Base-by-base conservation (phyloP, 2,113 vertebrate genomes). In the Grallaria varia region DNA sequence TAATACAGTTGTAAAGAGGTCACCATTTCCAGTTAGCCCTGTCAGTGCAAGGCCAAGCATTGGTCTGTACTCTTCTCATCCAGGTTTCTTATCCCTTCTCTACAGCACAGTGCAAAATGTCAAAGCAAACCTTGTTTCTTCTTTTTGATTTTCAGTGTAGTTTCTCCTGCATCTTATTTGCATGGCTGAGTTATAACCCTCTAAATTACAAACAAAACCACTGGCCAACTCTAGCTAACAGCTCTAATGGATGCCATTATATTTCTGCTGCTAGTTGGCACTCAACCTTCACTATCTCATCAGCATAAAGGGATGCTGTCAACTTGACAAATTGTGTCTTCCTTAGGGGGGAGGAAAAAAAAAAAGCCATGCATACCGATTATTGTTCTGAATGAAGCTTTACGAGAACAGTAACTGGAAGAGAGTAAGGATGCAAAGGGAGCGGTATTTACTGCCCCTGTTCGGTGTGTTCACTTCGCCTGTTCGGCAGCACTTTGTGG, bases 231-330 rank as follows among this genome's bases (percentile, higher is more conserved):
- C 84, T 42, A 82, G 89, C 84, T 94, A 84, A 93, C 93, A 90
- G 82, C 83, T 85, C 92, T 95, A 95, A 96, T 85, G 89, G 93
- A 87, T 95, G 82, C 93, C 80, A 75, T 95, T 97, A 56, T 93
- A 85, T 95, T 96, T 94, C 84, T 95, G 64, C 88, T 88, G 72
- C 84, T 71, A n/a, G 66, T 12, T 95, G 96, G 91, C 92, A 93
- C 82, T 74, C 87, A 84, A 24, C 91, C 67, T 83, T 89, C 89
- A 69, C 81, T 79, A 53, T 64, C 94, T 94, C 87, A 90, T 95
- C 96, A 82, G 89, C 94, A 93, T 92, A 94, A 95, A 96, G 79
- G 89, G n/a, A 89, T 63, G 64, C 92, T 93, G 95, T 95, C 95
- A 96, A 21, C 89, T 86, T 96, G 95, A 93, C 82, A 96, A 95